A percentile compares a stretch with the other conserved stretches of the same genome.
phyloP scores from a whole-genome alignment of 2,797 vertebrate species.

The Myotis findleyi region DNA sequence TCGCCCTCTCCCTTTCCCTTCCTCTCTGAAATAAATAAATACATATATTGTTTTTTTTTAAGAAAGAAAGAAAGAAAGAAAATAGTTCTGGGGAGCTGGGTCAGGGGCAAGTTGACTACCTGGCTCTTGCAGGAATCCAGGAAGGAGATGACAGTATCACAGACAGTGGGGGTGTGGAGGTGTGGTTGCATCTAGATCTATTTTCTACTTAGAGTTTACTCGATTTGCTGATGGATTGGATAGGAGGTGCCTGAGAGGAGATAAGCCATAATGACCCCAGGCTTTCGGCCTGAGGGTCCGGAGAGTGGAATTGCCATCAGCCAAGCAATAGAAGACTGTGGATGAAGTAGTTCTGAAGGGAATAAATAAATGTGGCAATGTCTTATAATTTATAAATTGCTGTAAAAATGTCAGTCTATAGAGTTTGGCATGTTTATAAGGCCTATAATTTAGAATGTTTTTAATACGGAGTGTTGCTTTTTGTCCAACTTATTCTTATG shows the following conservation, averaged over 20 bases:
- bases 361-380: not conserved
- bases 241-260: not conserved
- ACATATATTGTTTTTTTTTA: too few species aligned
- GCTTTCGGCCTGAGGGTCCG: not conserved
- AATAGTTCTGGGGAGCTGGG: not conserved
- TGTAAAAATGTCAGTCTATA: not conserved
- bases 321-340: not conserved
- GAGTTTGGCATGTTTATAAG: not conserved
- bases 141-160: not conserved
- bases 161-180: not conserved
- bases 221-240: not conserved
- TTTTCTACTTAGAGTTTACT: not conserved
- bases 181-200: not conserved
- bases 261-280: not conserved
- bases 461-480: not conserved
- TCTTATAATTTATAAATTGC: conserved; percentile 23
- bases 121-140: not conserved
- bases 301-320: not conserved
- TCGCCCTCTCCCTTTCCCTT: too few species aligned
- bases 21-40: too few species aligned
- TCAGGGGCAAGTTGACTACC: not conserved
- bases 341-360: not conserved
- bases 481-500: not conserved
- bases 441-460: not conserved
- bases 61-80: not conserved